phyloP scores from a whole-genome alignment of 1,140 invertebrate genomes.

The Gyrodactylus bullatarudis region DNA sequence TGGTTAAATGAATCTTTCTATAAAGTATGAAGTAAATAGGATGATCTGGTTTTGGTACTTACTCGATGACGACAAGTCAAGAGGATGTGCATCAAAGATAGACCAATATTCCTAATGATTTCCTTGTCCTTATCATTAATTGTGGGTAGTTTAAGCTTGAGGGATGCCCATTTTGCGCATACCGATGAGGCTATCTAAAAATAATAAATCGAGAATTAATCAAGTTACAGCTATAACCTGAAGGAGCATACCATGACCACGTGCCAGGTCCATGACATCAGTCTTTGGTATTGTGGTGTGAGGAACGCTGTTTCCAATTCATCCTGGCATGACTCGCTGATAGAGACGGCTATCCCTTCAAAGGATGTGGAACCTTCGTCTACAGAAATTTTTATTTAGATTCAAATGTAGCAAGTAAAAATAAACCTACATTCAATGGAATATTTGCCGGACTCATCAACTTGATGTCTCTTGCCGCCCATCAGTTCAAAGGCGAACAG shows the following conservation, averaged over 20 bases:
- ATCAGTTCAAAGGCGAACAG: neutral
- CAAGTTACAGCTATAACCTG: too few species aligned
- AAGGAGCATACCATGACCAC: neutral
- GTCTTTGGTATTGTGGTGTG: neutral
- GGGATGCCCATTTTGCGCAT: neutral
- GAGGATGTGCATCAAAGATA: neutral
- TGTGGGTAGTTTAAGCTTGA: neutral
- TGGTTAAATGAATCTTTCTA: too few species aligned
- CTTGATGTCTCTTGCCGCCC: neutral
- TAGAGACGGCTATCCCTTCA: neutral
- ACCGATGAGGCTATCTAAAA: neutral
- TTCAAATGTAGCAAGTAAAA: neutral
- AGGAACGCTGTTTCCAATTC: neutral
- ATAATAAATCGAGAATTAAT: too few species aligned
- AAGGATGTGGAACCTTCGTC: neutral
- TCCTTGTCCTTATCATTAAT: neutral
- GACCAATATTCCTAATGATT: neutral
- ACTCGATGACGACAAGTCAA: neutral
- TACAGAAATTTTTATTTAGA: neutral
- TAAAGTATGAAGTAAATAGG: too few species aligned
- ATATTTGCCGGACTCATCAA: neutral
- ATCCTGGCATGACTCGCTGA: neutral
- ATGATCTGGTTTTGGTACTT: too few species aligned
- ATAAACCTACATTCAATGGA: neutral
- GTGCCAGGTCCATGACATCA: neutral